Evolutionary conservation across 2,888 invertebrate species (phyloP).

Genomic region (Dichetophora obliterata): DNA sequence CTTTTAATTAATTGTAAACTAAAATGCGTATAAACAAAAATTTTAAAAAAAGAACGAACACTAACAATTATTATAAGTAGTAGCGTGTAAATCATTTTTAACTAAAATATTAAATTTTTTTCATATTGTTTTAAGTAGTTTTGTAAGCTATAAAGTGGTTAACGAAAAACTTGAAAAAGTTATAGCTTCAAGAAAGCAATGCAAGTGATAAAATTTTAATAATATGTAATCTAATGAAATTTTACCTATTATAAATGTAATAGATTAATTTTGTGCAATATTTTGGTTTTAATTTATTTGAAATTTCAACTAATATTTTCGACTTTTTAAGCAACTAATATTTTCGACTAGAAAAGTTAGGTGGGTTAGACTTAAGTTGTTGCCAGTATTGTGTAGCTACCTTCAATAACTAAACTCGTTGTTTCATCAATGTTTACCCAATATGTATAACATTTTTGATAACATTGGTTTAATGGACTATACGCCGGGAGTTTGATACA

Average conservation of each 20-base stretch:
- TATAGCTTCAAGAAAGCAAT: conserved; percentile 36
- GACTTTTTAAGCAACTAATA: not conserved
- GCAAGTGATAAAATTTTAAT: conserved; percentile 30
- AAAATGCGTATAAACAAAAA: conserved; percentile 17
- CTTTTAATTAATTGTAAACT: conserved; percentile 50
- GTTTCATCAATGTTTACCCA: no score
- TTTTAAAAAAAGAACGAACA: conserved; percentile 21
- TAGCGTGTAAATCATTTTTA: conserved; percentile 10
- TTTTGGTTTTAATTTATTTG: not conserved
- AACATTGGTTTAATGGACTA: no score
- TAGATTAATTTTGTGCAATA: no score
- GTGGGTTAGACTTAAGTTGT: no score
- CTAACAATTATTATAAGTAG: conserved; percentile 7
- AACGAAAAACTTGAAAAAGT: conserved; percentile 1
- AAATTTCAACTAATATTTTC: not conserved
- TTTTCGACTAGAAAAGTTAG: no score
- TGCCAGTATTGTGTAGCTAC: no score
- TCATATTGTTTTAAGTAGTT: not conserved
- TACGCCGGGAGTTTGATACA: no score
- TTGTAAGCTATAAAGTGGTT: not conserved
- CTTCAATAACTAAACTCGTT: no score
- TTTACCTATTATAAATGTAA: not conserved
- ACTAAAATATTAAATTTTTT: conserved; percentile 3
- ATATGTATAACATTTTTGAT: no score
- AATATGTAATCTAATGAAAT: conserved; percentile 16